Evolutionary conservation across 35 echinoderm and acorn worm species (phyloP).

Genomic region (Nesometra sesokonis): DNA sequence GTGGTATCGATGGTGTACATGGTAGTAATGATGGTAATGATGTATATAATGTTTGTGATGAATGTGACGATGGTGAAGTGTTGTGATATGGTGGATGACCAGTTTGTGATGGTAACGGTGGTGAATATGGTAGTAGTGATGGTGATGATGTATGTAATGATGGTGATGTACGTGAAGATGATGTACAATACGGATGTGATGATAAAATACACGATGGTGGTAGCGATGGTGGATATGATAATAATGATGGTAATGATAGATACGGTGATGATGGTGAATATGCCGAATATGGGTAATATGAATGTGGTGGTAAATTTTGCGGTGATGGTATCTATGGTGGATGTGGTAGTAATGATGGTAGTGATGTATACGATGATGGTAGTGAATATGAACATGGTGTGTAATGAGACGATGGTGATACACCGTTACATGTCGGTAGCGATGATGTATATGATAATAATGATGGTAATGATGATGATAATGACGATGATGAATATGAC

Average conservation of each 20-base stretch:
- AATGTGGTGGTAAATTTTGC: background rate
- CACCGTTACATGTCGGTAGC: background rate
- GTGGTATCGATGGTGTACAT: too few species aligned
- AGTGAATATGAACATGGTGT: background rate
- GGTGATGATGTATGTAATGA: too few species aligned
- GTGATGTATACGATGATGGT: background rate
- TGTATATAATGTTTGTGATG: too few species aligned
- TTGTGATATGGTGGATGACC: too few species aligned
- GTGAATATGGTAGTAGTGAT: too few species aligned
- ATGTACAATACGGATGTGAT: too few species aligned
- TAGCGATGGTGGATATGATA: constrained; percentile 17
- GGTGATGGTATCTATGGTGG: background rate
- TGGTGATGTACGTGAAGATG: too few species aligned
- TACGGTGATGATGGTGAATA: background rate
- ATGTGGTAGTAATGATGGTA: background rate
- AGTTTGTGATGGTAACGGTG: too few species aligned
- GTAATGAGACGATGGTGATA: background rate
- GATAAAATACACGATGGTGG: too few species aligned
- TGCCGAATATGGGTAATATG: background rate
- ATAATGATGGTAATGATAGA: background rate
- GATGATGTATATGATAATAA: constrained; percentile 11
- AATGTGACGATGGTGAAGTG: too few species aligned
- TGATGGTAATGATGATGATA: background rate
- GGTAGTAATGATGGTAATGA: too few species aligned
- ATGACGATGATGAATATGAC: background rate